Percentiles rank a stretch among this genome's conserved stretches.
Evolutionary conservation across 2,113 vertebrate genomes (phyloP).

Genomic region (Corvus moneduloides): DNA sequence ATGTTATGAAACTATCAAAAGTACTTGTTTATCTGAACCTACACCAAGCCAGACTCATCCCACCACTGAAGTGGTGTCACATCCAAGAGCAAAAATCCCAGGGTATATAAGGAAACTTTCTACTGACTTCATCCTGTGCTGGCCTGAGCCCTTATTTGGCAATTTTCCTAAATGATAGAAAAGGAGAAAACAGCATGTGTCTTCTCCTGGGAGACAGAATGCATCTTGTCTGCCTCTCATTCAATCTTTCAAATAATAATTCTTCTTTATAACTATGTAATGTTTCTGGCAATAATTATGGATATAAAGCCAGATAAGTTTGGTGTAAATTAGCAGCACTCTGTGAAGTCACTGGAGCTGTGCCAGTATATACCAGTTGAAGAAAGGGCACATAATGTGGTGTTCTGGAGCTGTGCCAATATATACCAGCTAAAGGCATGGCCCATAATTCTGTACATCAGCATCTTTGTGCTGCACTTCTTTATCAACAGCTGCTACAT

Average conservation of each 20-base stretch:
- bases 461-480: neutral
- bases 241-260: slow-evolving; percentile 29
- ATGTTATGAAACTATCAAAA: neutral
- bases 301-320: slow-evolving; percentile 39
- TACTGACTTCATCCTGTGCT: neutral
- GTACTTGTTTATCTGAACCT: neutral
- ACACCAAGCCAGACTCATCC: neutral
- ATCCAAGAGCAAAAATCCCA: slow-evolving; percentile 12
- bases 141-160: slow-evolving; percentile 10
- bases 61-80: neutral
- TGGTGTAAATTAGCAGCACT: slow-evolving; percentile 36
- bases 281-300: slow-evolving; percentile 53
- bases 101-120: neutral
- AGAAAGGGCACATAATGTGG: neutral
- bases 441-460: neutral
- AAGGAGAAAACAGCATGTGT: neutral
- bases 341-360: slow-evolving; percentile 10
- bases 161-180: slow-evolving; percentile 3
- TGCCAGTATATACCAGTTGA: slow-evolving; percentile 18
- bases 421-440: neutral
- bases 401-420: slow-evolving; percentile 7
- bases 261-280: slow-evolving; percentile 3
- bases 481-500: neutral
- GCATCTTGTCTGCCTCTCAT: slow-evolving; percentile 9
- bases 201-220: slow-evolving; percentile 21